Evolutionary conservation across 2,113 vertebrate species (phyloP).

Genomic region (Panurus biarmicus): DNA sequence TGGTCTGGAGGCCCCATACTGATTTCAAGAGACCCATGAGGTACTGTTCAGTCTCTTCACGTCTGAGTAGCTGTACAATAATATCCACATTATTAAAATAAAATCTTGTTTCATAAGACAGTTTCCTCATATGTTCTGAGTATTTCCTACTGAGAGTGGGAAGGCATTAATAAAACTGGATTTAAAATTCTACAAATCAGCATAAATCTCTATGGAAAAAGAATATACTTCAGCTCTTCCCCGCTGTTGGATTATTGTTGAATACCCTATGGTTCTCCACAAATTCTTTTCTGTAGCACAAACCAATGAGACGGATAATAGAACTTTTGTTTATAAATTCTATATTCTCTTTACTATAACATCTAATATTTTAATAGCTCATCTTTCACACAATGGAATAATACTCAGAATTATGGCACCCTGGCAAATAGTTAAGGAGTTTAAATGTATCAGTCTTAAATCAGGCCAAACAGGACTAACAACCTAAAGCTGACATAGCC

Average conservation of each 20-base stretch:
- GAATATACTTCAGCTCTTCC: conserved; percentile 23
- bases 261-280: background rate
- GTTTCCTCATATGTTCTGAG: conserved; percentile 30
- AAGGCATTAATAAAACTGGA: conserved; percentile 49
- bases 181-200: conserved; percentile 48
- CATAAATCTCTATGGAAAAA: conserved; percentile 42
- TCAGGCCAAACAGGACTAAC: background rate
- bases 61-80: conserved; percentile 27
- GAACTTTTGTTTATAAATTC: conserved; percentile 21
- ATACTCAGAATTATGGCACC: background rate
- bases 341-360: background rate
- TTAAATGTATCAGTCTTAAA: background rate
- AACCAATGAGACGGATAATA: background rate
- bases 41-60: conserved; percentile 24
- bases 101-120: conserved; percentile 41
- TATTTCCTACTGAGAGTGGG: conserved; percentile 41
- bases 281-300: conserved; percentile 10
- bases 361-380: background rate
- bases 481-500: background rate
- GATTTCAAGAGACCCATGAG: conserved; percentile 31
- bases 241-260: conserved; percentile 2
- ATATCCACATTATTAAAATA: conserved; percentile 42
- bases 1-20: conserved; percentile 23
- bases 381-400: background rate
- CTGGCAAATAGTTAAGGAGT: background rate